Percentiles rank a stretch among this genome's conserved stretches.
Evolutionary conservation across 2,888 invertebrate genomes (phyloP).

Genomic region (Patella caerulea): DNA sequence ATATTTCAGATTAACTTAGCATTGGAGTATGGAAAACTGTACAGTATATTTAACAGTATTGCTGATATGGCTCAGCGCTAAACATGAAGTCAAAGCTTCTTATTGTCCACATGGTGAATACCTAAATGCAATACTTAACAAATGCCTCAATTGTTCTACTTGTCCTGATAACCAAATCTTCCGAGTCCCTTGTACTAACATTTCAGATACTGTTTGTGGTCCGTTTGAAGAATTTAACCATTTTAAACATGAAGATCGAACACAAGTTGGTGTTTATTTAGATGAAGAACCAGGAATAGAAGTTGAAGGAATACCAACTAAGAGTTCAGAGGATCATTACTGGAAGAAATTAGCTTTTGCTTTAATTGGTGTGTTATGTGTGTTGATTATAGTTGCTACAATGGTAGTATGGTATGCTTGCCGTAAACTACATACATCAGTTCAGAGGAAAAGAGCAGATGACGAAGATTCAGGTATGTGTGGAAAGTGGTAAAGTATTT

Average conservation of each 20-base stretch:
- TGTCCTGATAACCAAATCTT: conserved; percentile 45
- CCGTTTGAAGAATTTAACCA: conserved; percentile 44
- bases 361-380: conserved; percentile 56
- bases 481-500: too few relatives aligned
- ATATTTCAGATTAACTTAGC: too few relatives aligned
- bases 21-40: too few relatives aligned
- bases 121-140: not conserved
- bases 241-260: conserved; percentile 29
- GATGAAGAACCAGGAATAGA: conserved; percentile 1
- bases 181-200: conserved; percentile 35
- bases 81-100: too few relatives aligned
- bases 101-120: conserved; percentile 8
- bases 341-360: conserved; percentile 59
- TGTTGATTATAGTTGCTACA: conserved; percentile 51
- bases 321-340: conserved; percentile 48
- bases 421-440: conserved; percentile 40
- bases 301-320: conserved; percentile 22
- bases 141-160: conserved; percentile 34
- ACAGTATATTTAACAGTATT: too few relatives aligned
- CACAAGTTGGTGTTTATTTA: conserved; percentile 13
- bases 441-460: conserved; percentile 32
- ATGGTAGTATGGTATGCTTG: conserved; percentile 49
- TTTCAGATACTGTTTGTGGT: conserved; percentile 41
- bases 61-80: too few relatives aligned
- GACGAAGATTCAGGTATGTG: conserved; percentile 38